Base-by-base conservation (phyloP, 1,140 invertebrate genomes). In the Drosophila baimaii region DNA sequence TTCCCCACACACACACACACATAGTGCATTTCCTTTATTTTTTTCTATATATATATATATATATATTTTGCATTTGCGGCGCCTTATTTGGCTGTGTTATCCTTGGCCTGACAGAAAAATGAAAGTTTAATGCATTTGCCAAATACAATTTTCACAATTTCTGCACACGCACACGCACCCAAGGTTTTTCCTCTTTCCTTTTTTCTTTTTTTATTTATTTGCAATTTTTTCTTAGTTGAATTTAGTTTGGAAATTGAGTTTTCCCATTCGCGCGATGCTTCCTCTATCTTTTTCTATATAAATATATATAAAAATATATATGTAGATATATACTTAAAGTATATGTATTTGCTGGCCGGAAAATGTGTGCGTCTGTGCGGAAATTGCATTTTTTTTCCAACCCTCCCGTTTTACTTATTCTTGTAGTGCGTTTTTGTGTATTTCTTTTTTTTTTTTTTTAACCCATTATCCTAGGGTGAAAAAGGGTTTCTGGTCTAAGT, bases 51-150 rank as follows among this genome's bases (percentile, higher is more conserved):
- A n/a, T n/a, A n/a, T n/a, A 35, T 37, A 39, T 58, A 46, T 46
- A 46, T 66, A 21, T 27, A 25, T 76, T 80, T 72, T 81, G 72
- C 76, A 79, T 77, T 77, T 61, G 52, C 43, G 55, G 68, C 55
- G 59, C 41, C 46, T 39, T 57, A 10, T 47, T 35, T 33, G 49
- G 29, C 41, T 47, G 55, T 57, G 51, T 85, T 85, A 83, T 90
- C 77, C 77, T 90, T 89, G 88, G 72, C 71, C 72, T 76, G 78
- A 79, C 88, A 81, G 79, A 91, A 91, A 91, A 91, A 90, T 91
- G 90, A 90, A 91, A 91, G 90, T 91, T 91, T 90, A 91, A 90
- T 91, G 81, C 83, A 77, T 91, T 90, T 85, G 78, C 82, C 90
- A 91, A 91, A 91, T 81, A 80, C 86, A 88, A 91, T 91, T 91